Percentiles rank a stretch among this genome's conserved stretches.
phyloP scores from a whole-genome alignment of 2,888 invertebrate genomes.

The Euzophera pinguis region DNA sequence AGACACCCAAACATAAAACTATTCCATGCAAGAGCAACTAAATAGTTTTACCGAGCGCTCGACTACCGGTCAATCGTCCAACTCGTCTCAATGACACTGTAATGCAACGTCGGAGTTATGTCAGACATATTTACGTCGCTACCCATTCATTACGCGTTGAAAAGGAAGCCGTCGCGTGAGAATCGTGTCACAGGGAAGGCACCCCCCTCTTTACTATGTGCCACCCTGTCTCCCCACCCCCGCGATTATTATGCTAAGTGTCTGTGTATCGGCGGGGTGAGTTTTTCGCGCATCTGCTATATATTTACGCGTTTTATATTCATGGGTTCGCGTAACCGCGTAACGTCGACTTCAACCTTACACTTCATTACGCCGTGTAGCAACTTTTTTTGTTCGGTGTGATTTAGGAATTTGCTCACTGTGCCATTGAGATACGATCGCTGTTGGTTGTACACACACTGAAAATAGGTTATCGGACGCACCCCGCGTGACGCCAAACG shows the following conservation, averaged over 20 bases:
- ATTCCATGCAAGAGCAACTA: no score
- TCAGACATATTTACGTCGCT: slow-evolving; percentile 63
- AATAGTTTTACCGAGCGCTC: neutral
- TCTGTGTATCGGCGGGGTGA: slow-evolving; percentile 69
- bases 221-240: slow-evolving; percentile 39
- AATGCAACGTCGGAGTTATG: slow-evolving; percentile 45
- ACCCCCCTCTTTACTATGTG: slow-evolving; percentile 25
- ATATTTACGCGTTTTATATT: slow-evolving; percentile 79
- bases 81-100: slow-evolving; percentile 52
- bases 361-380: slow-evolving; percentile 68
- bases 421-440: slow-evolving; percentile 25
- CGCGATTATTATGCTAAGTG: slow-evolving; percentile 78
- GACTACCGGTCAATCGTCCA: slow-evolving; percentile 19
- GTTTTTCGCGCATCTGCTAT: slow-evolving; percentile 80
- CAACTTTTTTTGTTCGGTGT: slow-evolving; percentile 38
- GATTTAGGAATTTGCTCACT: slow-evolving; percentile 38
- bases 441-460: slow-evolving; percentile 19
- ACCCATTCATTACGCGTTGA: slow-evolving; percentile 72
- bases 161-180: slow-evolving; percentile 75
- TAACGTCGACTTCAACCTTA: slow-evolving; percentile 58
- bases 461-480: slow-evolving; percentile 57
- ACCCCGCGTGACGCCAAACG: slow-evolving; percentile 59
- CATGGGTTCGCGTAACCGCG: slow-evolving; percentile 65
- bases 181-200: slow-evolving; percentile 69
- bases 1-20: no score